Conservation (phyloP, 2,113 vertebrate species). For the Neodontobutis hainanensis region DNA sequence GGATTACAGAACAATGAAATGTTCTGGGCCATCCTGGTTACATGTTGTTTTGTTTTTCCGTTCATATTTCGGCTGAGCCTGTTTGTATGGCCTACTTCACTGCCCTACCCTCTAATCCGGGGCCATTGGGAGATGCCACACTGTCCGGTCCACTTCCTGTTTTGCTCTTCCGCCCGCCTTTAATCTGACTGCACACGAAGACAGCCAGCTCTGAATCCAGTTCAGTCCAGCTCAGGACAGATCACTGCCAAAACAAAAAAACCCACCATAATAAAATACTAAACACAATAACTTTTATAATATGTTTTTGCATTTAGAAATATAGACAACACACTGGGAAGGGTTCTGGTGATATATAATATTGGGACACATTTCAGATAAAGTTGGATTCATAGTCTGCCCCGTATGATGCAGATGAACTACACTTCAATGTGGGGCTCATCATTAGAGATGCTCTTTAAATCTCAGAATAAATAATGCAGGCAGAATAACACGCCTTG, state of each 20-base stretch:
- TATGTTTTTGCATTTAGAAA: too few relatives aligned
- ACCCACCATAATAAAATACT: background rate
- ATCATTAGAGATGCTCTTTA: background rate
- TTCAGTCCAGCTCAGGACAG: conserved; percentile 20
- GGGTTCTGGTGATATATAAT: background rate
- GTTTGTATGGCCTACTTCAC: conserved; percentile 67
- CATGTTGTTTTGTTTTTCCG: conserved; percentile 44
- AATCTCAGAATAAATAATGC: background rate
- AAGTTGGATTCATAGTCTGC: too few relatives aligned
- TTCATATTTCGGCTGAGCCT: conserved; percentile 58
- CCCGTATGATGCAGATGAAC: background rate
- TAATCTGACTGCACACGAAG: conserved; percentile 61
- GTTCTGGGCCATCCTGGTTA: conserved; percentile 34
- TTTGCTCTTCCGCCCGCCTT: conserved; percentile 37
- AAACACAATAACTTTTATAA: too few relatives aligned
- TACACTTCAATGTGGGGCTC: background rate
- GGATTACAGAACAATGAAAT: conserved; percentile 64
- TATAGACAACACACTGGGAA: background rate
- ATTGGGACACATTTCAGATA: background rate
- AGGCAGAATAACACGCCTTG: background rate
- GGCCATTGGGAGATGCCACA: conserved; percentile 36
- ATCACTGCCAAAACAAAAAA: conserved; percentile 24
- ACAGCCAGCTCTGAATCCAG: conserved; percentile 10
- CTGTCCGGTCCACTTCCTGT: conserved; percentile 47
- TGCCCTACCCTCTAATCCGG: conserved; percentile 61